Percentiles rank a stretch among this genome's conserved stretches.
Evolutionary conservation across 37 sponge, comb jelly and placozoan species (phyloP).

Genomic region (Axinella damicornis): DNA sequence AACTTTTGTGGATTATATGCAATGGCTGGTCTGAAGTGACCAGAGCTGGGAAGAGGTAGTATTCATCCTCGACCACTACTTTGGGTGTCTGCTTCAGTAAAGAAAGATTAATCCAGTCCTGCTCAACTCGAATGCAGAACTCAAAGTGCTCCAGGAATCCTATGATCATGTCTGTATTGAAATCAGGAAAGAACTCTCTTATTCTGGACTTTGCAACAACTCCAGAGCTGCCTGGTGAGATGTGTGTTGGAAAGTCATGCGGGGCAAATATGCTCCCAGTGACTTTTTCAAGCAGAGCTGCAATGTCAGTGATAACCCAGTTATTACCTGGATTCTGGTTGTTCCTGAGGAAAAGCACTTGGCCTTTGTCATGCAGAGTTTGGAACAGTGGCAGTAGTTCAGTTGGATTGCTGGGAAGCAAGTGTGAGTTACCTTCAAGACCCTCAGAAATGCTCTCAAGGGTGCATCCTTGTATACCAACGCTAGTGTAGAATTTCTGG

Average conservation of each 20-base stretch:
- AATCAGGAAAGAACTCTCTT: background rate
- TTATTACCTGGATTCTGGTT: background rate
- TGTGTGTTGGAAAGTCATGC: background rate
- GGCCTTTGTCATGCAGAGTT: background rate
- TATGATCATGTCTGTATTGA: slow-evolving; percentile 1
- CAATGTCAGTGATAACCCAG: slow-evolving; percentile 14
- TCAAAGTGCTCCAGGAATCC: slow-evolving; percentile 16
- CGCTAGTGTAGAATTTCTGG: background rate
- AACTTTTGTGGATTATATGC: background rate
- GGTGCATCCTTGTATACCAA: background rate
- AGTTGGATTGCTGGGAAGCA: background rate
- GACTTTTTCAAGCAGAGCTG: slow-evolving; percentile 8
- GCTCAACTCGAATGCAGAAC: slow-evolving; percentile 11
- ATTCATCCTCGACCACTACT: no score
- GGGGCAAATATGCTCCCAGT: slow-evolving; percentile 30
- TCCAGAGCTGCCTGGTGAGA: background rate
- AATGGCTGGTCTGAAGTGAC: background rate
- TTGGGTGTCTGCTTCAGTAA: background rate
- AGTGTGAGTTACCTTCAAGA: background rate
- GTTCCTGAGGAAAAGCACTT: background rate
- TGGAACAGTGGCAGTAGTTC: background rate
- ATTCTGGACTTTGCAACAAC: slow-evolving; percentile 8
- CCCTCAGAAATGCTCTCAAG: background rate
- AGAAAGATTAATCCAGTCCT: background rate
- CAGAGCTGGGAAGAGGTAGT: slow-evolving; percentile 39